Conservation (phyloP, 2,888 invertebrate species). For the Oligia fasciuncula region DNA sequence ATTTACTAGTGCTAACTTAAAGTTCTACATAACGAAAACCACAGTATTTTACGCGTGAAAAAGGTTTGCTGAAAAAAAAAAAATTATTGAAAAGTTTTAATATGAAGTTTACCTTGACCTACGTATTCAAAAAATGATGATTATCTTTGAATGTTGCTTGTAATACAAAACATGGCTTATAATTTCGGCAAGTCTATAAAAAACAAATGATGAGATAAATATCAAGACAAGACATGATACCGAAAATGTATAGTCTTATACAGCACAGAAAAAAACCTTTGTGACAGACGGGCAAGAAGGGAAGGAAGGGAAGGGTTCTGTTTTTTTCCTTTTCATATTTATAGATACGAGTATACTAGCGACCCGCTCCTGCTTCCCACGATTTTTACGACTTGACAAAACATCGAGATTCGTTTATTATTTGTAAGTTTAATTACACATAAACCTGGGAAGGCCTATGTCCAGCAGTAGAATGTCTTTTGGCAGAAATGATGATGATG, state of each 20-base stretch:
- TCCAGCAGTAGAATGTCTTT: too few relatives aligned
- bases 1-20: constrained; percentile 9
- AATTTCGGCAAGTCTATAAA: constrained; percentile 10
- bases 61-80: constrained; percentile 30
- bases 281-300: neutral
- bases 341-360: neutral
- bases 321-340: neutral
- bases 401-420: too few relatives aligned
- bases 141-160: neutral
- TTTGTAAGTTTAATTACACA: too few relatives aligned
- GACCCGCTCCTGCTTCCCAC: too few relatives aligned
- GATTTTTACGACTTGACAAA: too few relatives aligned
- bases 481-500: too few relatives aligned
- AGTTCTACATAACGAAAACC: constrained; percentile 71
- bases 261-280: neutral
- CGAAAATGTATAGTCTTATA: neutral
- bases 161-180: neutral
- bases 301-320: neutral
- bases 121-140: neutral
- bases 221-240: neutral
- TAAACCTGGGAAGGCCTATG: too few relatives aligned
- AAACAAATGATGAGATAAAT: neutral
- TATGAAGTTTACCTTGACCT: neutral
- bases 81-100: neutral
- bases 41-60: constrained; percentile 59